Evolutionary conservation across 2,888 invertebrate species (phyloP).

Genomic region (Petrophora chlorosata): DNA sequence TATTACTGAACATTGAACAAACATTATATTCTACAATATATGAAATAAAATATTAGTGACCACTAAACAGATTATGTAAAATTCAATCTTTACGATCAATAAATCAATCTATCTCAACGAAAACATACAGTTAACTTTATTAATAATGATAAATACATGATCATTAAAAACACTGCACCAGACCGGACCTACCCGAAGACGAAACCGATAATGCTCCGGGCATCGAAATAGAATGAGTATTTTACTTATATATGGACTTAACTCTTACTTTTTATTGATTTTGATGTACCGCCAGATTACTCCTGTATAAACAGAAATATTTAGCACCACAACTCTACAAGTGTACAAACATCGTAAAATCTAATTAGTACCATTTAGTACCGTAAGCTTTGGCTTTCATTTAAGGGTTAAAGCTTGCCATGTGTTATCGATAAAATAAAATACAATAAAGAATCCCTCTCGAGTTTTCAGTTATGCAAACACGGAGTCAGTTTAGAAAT

Average conservation of each 20-base stretch:
- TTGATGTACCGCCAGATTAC: constrained; percentile 25
- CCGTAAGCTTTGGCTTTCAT: constrained; percentile 43
- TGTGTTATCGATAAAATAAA: constrained; percentile 60
- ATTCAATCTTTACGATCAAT: constrained; percentile 3
- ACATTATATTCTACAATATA: too few species aligned
- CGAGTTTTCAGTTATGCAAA: constrained; percentile 13
- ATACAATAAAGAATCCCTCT: constrained; percentile 3
- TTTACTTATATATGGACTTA: constrained; percentile 14
- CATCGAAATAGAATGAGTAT: constrained; percentile 42
- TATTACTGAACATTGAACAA: too few species aligned
- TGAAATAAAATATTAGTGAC: too few species aligned
- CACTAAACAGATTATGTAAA: too few species aligned
- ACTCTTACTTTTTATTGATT: constrained; percentile 22
- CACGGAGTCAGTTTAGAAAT: too few species aligned
- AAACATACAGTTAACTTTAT: background rate
- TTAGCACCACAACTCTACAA: constrained; percentile 46
- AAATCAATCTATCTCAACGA: constrained; percentile 3
- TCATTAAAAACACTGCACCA: constrained; percentile 38
- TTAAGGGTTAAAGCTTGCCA: constrained; percentile 50
- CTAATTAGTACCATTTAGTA: constrained; percentile 46
- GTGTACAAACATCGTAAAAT: constrained; percentile 71
- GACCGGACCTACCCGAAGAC: constrained; percentile 61
- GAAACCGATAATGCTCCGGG: constrained; percentile 43
- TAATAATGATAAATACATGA: constrained; percentile 36
- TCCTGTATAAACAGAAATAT: constrained; percentile 40